A percentile compares a stretch with the other conserved stretches of the same genome.
These are phyloP conservation scores for Tribolium freemani DNA, from an alignment of 2,888 invertebrate genomes.

Conservation along the genomic window DNA sequence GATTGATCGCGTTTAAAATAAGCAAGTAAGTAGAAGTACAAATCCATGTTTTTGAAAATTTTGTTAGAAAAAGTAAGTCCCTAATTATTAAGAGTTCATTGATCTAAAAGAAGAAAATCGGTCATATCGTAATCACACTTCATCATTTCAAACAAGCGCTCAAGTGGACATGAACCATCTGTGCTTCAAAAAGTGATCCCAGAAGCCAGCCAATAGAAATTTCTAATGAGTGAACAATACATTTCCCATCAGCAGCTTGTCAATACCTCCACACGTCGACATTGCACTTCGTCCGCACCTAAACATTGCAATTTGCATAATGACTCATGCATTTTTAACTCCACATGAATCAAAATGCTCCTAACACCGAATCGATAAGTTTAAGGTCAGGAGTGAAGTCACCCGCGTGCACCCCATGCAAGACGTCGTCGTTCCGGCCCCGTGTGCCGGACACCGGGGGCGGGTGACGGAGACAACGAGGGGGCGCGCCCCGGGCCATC, in stretches of 20 bases:
- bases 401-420: not conserved
- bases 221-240: too few relatives aligned
- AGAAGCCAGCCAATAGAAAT: too few relatives aligned
- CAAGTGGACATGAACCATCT: too few relatives aligned
- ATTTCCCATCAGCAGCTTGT: not conserved
- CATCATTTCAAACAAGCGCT: too few relatives aligned
- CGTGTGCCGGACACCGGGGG: slow-evolving; percentile 34
- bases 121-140: too few relatives aligned
- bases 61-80: too few relatives aligned
- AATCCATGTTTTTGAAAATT: too few relatives aligned
- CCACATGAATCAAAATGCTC: not conserved
- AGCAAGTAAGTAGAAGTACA: too few relatives aligned
- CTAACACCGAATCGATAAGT: slow-evolving; percentile 21
- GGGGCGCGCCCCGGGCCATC: slow-evolving; percentile 55
- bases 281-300: not conserved
- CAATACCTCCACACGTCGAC: not conserved
- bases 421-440: slow-evolving; percentile 7
- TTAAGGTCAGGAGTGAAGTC: slow-evolving; percentile 20
- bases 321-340: slow-evolving; percentile 9
- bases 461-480: slow-evolving; percentile 47
- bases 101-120: too few relatives aligned
- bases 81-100: too few relatives aligned
- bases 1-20: too few relatives aligned
- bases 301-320: slow-evolving; percentile 2
- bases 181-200: too few relatives aligned